Percentiles rank a stretch among this genome's conserved stretches.
These are phyloP conservation scores for Deroptyus accipitrinus DNA, from an alignment of 2,113 vertebrate species.

Conservation along the genomic window DNA sequence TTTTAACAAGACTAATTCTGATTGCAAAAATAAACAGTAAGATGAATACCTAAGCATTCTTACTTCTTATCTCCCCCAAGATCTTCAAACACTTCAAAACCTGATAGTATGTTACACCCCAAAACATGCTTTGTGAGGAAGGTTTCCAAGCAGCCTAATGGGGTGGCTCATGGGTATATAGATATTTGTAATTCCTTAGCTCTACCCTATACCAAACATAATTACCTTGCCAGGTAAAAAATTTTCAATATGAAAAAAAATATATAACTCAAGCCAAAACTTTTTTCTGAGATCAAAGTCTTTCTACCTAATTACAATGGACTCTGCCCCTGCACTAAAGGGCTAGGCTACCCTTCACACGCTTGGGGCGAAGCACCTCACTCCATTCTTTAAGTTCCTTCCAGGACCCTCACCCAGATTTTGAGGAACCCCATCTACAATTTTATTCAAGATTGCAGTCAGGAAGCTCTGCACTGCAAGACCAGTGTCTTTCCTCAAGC, in stretches of 20 bases:
- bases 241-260: neutral
- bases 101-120: neutral
- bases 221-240: neutral
- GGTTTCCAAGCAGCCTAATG: neutral
- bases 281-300: neutral
- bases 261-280: neutral
- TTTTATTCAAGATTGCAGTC: neutral
- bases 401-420: neutral
- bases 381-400: neutral
- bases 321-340: neutral
- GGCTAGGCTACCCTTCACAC: neutral
- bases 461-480: neutral
- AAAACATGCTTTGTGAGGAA: neutral
- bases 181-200: neutral
- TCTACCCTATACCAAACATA: neutral
- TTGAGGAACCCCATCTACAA: neutral
- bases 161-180: neutral
- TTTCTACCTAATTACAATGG: neutral
- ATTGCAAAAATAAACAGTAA: slow-evolving; percentile 3
- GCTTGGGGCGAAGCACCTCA: fast-evolving
- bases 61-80: neutral
- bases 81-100: slow-evolving; percentile 20
- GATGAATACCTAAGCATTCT: neutral
- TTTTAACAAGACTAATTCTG: neutral
- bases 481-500: neutral